Conservation (phyloP, 2,888 invertebrate species). For the Hypselothyrea guttata region DNA sequence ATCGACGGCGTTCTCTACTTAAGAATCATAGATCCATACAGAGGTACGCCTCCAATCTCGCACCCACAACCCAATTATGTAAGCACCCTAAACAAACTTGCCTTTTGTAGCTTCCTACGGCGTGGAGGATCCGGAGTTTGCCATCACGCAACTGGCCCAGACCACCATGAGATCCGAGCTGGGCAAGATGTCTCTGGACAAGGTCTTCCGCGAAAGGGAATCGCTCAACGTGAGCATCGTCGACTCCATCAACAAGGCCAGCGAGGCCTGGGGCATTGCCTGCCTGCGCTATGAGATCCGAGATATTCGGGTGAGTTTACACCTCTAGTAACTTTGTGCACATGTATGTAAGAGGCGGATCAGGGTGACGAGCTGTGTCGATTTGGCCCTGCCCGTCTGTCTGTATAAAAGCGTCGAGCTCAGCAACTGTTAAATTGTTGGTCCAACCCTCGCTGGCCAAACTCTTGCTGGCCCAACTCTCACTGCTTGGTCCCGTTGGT, state of each 20-base stretch:
- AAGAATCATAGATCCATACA: constrained; percentile 95
- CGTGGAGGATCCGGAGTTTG: constrained; percentile 99
- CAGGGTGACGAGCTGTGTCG: no score
- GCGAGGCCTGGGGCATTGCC: constrained; percentile 98
- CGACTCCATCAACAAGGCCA: constrained; percentile 98
- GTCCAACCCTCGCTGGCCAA: no score
- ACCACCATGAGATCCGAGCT: constrained; percentile 99
- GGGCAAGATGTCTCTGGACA: constrained; percentile 98
- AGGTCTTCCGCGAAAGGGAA: constrained; percentile 98
- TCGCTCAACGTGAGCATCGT: constrained; percentile 97
- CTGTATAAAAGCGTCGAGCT: no score
- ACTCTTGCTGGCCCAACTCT: no score
- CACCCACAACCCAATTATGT: not conserved
- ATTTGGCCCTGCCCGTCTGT: no score
- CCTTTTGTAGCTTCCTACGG: constrained; percentile 91
- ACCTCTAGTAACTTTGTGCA: not conserved
- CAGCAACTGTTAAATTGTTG: no score
- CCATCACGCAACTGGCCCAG: constrained; percentile 98
- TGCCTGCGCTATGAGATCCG: constrained; percentile 98
- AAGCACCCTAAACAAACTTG: not conserved
- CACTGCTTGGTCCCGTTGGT: no score
- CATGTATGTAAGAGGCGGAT: no score
- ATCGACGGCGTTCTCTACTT: constrained; percentile 99
- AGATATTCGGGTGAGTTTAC: constrained; percentile 82
- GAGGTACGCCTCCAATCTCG: no score